Evolutionary conservation across 2,888 invertebrate species (phyloP).

Genomic region (Nomada fabriciana): DNA sequence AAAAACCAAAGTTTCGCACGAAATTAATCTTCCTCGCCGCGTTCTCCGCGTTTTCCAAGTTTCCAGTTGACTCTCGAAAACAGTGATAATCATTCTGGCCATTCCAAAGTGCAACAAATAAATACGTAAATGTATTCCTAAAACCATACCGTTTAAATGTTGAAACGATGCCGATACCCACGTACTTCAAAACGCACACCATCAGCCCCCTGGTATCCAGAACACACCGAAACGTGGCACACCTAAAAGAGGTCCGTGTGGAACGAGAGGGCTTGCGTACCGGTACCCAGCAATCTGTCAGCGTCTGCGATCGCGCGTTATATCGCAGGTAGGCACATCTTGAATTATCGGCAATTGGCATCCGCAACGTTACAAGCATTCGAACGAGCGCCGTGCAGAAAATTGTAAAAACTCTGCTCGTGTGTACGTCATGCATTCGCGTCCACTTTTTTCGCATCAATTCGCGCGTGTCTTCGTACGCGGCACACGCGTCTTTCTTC

Average conservation of each 20-base stretch:
- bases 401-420: conserved; percentile 69
- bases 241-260: conserved; percentile 13
- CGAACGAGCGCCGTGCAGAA: conserved; percentile 71
- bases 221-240: conserved; percentile 31
- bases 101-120: no score
- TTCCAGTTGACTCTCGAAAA: no score
- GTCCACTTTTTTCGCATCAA: conserved; percentile 55
- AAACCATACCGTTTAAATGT: no score
- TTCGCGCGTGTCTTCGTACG: conserved; percentile 59
- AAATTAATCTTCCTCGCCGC: no score
- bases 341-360: conserved; percentile 80
- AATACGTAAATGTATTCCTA: no score
- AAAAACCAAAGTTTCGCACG: no score
- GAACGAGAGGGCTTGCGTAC: conserved; percentile 25
- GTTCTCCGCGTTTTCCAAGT: no score
- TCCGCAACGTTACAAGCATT: conserved; percentile 77
- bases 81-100: no score
- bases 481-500: conserved; percentile 56
- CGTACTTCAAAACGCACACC: no score
- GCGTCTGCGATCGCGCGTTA: conserved; percentile 71
- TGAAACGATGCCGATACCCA: no score
- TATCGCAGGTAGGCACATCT: conserved; percentile 75
- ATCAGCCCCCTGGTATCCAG: background rate
- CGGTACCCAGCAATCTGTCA: conserved; percentile 72
- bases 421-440: conserved; percentile 60